These are phyloP conservation scores for Holothuria glaberrima DNA, from an alignment of 35 echinoderm and acorn worm genomes.

Conservation along the genomic window DNA sequence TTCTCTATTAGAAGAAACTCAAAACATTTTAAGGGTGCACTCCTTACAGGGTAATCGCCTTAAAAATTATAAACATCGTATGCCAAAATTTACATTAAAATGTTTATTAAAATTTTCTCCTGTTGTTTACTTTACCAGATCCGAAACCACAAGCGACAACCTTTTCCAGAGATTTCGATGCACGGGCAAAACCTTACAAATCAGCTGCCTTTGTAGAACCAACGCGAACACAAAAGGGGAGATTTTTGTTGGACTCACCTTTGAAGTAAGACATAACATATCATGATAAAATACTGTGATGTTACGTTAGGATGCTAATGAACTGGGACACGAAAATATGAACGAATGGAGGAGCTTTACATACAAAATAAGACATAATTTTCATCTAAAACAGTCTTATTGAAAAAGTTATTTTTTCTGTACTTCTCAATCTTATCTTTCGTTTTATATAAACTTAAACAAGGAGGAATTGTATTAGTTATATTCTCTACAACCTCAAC, in stretches of 20 bases:
- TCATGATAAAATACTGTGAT: neutral
- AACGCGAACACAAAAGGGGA: slow-evolving; percentile 76
- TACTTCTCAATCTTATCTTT: no score
- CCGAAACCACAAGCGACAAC: slow-evolving; percentile 77
- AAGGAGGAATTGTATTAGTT: no score
- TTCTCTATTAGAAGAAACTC: no score
- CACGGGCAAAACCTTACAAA: slow-evolving; percentile 72
- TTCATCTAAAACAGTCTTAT: no score
- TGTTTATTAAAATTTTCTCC: neutral
- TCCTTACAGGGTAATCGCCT: no score
- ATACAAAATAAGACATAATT: no score
- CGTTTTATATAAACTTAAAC: no score
- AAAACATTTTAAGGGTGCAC: no score
- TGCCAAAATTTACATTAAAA: neutral
- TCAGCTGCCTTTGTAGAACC: slow-evolving; percentile 90
- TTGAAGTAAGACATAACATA: slow-evolving; percentile 42
- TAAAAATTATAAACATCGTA: neutral
- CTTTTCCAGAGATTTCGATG: slow-evolving; percentile 77
- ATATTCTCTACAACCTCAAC: no score
- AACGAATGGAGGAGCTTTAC: neutral
- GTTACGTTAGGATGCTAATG: neutral
- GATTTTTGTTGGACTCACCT: slow-evolving; percentile 71
- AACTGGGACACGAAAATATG: neutral
- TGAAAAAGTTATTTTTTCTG: no score
- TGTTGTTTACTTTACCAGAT: slow-evolving; percentile 38